phyloP scores from a whole-genome alignment of 2,113 vertebrate genomes.

The Marmota monax region DNA sequence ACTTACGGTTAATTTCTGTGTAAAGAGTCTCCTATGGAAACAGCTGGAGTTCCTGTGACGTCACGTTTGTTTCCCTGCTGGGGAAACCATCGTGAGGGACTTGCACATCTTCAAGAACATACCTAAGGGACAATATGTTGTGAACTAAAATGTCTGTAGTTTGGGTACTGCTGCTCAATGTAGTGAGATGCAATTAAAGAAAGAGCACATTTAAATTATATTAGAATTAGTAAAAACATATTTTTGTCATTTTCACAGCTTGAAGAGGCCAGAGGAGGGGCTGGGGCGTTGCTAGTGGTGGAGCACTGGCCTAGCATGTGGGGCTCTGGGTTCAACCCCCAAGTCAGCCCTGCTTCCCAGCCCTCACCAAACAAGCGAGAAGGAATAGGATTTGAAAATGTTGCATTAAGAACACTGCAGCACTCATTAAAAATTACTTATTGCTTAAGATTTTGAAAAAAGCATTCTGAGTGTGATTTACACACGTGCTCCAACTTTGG shows the following conservation, averaged over 20 bases:
- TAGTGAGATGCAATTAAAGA: neutral
- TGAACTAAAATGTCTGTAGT: neutral
- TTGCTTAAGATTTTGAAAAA: neutral
- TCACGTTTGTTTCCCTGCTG: neutral
- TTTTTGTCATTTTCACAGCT: neutral
- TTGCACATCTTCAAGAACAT: neutral
- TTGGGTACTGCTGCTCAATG: neutral
- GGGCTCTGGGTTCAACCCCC: neutral
- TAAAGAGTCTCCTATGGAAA: neutral
- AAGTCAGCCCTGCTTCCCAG: no score
- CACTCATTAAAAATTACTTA: neutral
- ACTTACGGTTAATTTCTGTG: neutral
- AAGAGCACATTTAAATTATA: neutral
- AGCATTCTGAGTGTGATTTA: neutral
- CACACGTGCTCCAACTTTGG: neutral
- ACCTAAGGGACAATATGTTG: neutral
- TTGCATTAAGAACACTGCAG: neutral
- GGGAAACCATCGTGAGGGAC: neutral
- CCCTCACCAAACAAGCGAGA: neutral
- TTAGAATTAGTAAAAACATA: neutral
- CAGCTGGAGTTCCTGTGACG: fast-evolving
- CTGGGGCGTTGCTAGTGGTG: neutral
- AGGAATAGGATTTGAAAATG: neutral
- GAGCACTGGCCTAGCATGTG: neutral
- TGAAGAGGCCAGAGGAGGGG: neutral